phyloP scores from a whole-genome alignment of 2,888 invertebrate genomes.

The Melanotus villosus region DNA sequence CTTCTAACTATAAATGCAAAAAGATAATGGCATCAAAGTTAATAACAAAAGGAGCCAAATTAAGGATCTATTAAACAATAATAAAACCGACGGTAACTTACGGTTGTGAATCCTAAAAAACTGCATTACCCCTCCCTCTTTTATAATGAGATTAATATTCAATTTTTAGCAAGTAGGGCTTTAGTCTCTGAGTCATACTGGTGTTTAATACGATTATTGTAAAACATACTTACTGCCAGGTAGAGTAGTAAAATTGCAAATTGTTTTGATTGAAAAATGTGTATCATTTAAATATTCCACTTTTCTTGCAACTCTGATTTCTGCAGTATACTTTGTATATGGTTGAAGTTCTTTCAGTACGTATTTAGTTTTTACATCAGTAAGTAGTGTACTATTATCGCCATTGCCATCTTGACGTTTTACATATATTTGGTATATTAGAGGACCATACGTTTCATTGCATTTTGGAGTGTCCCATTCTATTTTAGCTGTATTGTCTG shows the following conservation, averaged over 20 bases:
- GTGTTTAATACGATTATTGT: too few species aligned
- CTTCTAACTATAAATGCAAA: too few species aligned
- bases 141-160: too few species aligned
- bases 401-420: too few species aligned
- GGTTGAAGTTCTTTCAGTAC: slow-evolving; percentile 57
- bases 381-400: slow-evolving; percentile 49
- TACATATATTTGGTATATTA: slow-evolving; percentile 57
- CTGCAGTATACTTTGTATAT: slow-evolving; percentile 58
- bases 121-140: too few species aligned
- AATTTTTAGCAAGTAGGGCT: too few species aligned
- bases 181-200: too few species aligned
- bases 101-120: too few species aligned
- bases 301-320: slow-evolving; percentile 53
- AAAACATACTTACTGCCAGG: slow-evolving; percentile 58
- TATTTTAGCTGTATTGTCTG: slow-evolving; percentile 54
- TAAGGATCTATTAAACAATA: too few species aligned
- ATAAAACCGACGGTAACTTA: too few species aligned
- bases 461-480: slow-evolving; percentile 61
- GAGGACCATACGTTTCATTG: slow-evolving; percentile 56
- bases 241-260: slow-evolving; percentile 58
- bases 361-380: slow-evolving; percentile 53
- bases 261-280: slow-evolving; percentile 37
- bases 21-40: too few species aligned
- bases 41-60: too few species aligned
- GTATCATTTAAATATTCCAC: slow-evolving; percentile 39